Evolutionary conservation across 1,140 invertebrate genomes (phyloP), one percentile per base, ranked within the genome.

Genomic region (Lordiphosa clarofinis): DNA sequence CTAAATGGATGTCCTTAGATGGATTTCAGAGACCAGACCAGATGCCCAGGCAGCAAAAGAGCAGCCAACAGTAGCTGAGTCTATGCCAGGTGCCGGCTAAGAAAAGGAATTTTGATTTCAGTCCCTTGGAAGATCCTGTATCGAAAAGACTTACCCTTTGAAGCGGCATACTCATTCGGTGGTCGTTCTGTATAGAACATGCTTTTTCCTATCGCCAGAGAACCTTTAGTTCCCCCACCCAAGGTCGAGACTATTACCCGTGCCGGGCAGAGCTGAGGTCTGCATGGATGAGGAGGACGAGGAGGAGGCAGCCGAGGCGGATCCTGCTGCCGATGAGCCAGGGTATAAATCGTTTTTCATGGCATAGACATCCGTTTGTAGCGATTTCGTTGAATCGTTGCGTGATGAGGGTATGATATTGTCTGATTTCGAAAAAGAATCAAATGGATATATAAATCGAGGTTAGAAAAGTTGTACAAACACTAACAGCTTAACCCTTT

Each of bases 141-240:
- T 11, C 21, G 10, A 11, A 11, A 8, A n/a, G 4, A 81, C 76
- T 78, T 63, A 88, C 86, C 86, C 38, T 47, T 40, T 52, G 73
- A 63, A 39, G 68, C 60, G 36, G 70, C 67, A 43, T 86, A 87
- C 46, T 89, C 76, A 58, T 89, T 89, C 58, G 88, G 87, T 87
- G 88, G 88, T 64, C 79, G 60, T 56, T 89, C 88, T n/a, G 88
- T 89, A 19, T 88, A 87, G 61, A 78, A 89, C 66, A 87, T 87
- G 61, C 87, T 89, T 40, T 89, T 89, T 37, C 88, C 88, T 76
- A 89, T 88, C 69, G 88, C 88, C 55, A 89, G 38, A 4, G 87
- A 78, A 9, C 86, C 87, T 55, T 89, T 89, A 37, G 82, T 48
- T 42, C 62, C 54, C 7, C 66, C 74, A 33, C 86, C 74, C 37